A percentile compares a stretch with the other conserved stretches of the same genome.
phyloP scores from a whole-genome alignment of 2,113 vertebrate species.

The Spea bombifrons region DNA sequence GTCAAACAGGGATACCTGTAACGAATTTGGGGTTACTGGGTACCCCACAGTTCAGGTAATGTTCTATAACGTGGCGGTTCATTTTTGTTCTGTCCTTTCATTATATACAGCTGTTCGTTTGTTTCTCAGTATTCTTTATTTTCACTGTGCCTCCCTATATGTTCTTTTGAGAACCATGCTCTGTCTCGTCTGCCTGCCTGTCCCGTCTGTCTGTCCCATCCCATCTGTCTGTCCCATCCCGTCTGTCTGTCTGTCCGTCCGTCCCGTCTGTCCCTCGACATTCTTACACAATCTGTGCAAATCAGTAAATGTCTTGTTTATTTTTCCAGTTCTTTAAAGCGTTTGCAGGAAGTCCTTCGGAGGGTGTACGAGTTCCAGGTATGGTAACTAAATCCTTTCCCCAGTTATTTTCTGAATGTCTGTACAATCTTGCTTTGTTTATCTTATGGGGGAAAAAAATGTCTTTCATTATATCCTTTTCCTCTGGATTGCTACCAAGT shows the following conservation, averaged over 20 bases:
- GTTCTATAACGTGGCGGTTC: not conserved
- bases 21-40: slow-evolving; percentile 51
- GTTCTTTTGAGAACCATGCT: not conserved
- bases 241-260: no score
- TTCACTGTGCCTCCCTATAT: no score
- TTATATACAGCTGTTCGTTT: no score
- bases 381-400: slow-evolving; percentile 51
- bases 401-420: not conserved
- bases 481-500: no score
- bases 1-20: slow-evolving; percentile 59
- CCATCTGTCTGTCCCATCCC: no score
- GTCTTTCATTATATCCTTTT: no score
- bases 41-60: slow-evolving; percentile 68
- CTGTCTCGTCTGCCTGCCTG: no score
- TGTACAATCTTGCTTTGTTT: no score
- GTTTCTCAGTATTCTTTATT: no score
- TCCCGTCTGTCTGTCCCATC: no score
- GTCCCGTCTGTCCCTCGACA: no score
- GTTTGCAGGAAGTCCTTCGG: slow-evolving; percentile 55
- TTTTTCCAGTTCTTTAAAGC: slow-evolving; percentile 79
- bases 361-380: slow-evolving; percentile 68
- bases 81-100: no score
- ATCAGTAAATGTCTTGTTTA: not conserved
- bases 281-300: not conserved
- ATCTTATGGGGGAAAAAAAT: not conserved